Percentiles rank a stretch among this genome's conserved stretches.
Evolutionary conservation across 2,888 invertebrate genomes (phyloP).

Genomic region (Sesamia inferens): DNA sequence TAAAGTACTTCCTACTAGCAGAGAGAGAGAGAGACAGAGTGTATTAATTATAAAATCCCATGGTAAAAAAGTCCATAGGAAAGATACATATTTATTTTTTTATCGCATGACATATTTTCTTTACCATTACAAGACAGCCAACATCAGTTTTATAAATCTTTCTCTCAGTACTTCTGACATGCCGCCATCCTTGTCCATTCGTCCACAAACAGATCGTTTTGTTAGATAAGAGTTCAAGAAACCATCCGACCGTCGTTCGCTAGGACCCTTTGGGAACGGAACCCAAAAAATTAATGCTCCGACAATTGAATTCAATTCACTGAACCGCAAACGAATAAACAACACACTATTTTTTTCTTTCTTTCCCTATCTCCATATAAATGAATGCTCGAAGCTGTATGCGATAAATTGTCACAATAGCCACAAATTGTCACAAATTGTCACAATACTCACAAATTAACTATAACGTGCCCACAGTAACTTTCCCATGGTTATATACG

Average conservation of each 20-base stretch:
- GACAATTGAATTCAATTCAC: conserved; percentile 10
- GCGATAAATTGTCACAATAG: conserved; percentile 49
- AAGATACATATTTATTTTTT: too few relatives aligned
- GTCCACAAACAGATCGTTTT: background rate
- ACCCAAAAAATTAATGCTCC: background rate
- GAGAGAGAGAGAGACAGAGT: too few relatives aligned
- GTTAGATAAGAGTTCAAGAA: background rate
- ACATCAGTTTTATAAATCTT: background rate
- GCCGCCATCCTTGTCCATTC: background rate
- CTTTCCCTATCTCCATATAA: conserved; percentile 47
- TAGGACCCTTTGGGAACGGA: background rate
- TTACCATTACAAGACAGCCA: background rate
- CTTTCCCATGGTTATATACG: conserved; percentile 49
- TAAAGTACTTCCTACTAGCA: too few relatives aligned
- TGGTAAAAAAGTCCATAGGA: too few relatives aligned
- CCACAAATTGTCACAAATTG: conserved; percentile 37
- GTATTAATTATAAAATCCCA: too few relatives aligned
- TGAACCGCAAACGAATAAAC: conserved; percentile 37
- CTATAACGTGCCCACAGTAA: conserved; percentile 40
- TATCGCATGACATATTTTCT: too few relatives aligned
- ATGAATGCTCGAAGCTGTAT: conserved; percentile 23
- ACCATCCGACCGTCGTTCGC: background rate
- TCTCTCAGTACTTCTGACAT: background rate
- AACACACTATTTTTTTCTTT: conserved; percentile 38
- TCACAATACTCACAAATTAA: conserved; percentile 52